Percentiles rank a stretch among this genome's conserved stretches.
These are phyloP conservation scores for Hydrolagus colliei DNA, from an alignment of 2,797 vertebrate genomes.

Conservation along the genomic window DNA sequence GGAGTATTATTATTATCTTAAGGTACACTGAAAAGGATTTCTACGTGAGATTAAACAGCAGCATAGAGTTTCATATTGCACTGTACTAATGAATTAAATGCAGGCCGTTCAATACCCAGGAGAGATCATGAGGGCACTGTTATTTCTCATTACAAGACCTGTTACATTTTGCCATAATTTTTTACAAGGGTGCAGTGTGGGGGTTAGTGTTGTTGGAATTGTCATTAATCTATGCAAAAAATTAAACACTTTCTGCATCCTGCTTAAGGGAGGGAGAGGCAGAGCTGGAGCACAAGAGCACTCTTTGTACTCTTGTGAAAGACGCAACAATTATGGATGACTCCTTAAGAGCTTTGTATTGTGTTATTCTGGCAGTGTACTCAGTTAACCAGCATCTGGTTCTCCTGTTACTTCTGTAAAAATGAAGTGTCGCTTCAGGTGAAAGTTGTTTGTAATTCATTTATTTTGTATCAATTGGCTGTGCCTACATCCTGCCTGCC, in stretches of 20 bases:
- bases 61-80: not conserved
- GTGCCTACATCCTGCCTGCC: no score
- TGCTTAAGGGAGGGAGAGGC: not conserved
- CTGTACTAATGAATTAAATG: not conserved
- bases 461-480: not conserved
- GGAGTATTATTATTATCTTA: not conserved
- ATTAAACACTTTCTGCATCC: no score
- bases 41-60: not conserved
- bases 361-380: not conserved
- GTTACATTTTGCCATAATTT: not conserved
- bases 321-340: not conserved
- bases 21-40: not conserved
- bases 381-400: not conserved
- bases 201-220: not conserved
- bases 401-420: not conserved
- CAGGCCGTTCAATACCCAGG: not conserved
- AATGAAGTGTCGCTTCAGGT: not conserved
- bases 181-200: not conserved
- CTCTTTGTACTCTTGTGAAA: not conserved
- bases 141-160: not conserved
- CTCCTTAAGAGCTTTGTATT: not conserved
- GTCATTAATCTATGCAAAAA: not conserved
- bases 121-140: not conserved
- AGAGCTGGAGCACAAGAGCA: not conserved
- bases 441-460: not conserved